Base-by-base conservation (phyloP, 2,888 invertebrate genomes). In the Rutpela maculata region DNA sequence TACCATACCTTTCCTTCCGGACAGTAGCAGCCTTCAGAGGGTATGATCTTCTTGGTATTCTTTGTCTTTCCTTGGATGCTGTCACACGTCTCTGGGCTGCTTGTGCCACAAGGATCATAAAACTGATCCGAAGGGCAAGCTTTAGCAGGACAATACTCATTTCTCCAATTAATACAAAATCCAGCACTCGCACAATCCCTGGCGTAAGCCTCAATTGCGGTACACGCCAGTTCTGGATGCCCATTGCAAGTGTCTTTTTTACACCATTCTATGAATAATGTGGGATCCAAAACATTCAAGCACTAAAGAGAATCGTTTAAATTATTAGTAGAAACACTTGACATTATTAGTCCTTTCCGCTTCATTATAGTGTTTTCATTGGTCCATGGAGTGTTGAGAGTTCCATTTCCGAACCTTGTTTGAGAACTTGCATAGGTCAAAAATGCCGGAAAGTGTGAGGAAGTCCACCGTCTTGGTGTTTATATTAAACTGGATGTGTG, bases 1-100 rank as follows among this genome's bases (percentile, higher is more conserved):
- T 65, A 43, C 79, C 66, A 78, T 84, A 95, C 94, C 89, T 93
- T 92, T 77, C 94, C 95, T 68, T 92, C 90, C 0, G 96, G 95
- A 89, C 98, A 98, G 92, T 95, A 96, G 89, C 98, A 98, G 0
- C 97, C 97, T 86, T 97, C 97, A 0, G 92, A 91, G 0, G 88
- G 86, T n/a, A 84, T 79, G 38, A 26, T 31, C 55, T 81, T 76
- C 71, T 78, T 80, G 0, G 22, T 56, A 15, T 70, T 65, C 31
- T 84, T 76, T 87, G 88, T 2, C 4, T 91, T 87, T 12, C 90
- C 88, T 63, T 92, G 91, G 65, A 93, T 87, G 82, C 92, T 92
- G 9, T 94, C 93, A 84, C 95, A 95, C 0, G 94, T 94, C 63
- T 91, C 89, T 56, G 92, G 92, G 84, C 95, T 95, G 71, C 91